Conservation (phyloP, 35 echinoderm and acorn worm species). For the Acanthaster planci region DNA sequence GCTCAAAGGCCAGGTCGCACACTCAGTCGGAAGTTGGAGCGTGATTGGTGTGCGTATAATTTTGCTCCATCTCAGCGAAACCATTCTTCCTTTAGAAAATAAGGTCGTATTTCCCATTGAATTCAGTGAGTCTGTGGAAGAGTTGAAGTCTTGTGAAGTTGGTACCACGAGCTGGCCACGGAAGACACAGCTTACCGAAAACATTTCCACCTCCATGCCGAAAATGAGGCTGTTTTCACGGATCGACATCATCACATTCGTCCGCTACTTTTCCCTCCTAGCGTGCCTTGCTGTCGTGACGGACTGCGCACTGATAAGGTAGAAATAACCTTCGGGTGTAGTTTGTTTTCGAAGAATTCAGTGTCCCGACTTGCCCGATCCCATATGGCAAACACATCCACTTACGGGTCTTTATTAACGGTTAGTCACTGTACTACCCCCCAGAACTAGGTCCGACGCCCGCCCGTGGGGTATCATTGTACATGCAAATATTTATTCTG, state of each 20-base stretch:
- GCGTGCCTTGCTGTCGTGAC: neutral
- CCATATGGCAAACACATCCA: neutral
- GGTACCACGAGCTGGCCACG: too few relatives aligned
- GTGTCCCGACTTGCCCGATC: neutral
- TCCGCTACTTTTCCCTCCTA: neutral
- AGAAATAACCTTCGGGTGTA: neutral
- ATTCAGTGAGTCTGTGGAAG: too few relatives aligned
- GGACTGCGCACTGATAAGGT: neutral
- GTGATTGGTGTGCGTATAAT: too few relatives aligned
- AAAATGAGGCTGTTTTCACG: neutral
- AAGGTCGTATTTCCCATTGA: too few relatives aligned
- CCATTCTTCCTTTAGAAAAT: too few relatives aligned
- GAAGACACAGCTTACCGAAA: too few relatives aligned
- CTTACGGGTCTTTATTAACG: neutral
- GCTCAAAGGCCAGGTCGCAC: too few relatives aligned
- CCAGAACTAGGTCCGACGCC: neutral
- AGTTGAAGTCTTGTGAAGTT: too few relatives aligned
- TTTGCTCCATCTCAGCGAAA: too few relatives aligned
- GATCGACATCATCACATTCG: neutral
- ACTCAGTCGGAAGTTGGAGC: too few relatives aligned
- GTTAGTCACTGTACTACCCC: too few relatives aligned
- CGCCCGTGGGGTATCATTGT: neutral
- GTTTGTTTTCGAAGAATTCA: neutral
- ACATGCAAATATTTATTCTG: neutral
- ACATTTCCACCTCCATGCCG: too few relatives aligned